Base-by-base conservation (phyloP, 1,140 invertebrate genomes). In the Solen grandis region DNA sequence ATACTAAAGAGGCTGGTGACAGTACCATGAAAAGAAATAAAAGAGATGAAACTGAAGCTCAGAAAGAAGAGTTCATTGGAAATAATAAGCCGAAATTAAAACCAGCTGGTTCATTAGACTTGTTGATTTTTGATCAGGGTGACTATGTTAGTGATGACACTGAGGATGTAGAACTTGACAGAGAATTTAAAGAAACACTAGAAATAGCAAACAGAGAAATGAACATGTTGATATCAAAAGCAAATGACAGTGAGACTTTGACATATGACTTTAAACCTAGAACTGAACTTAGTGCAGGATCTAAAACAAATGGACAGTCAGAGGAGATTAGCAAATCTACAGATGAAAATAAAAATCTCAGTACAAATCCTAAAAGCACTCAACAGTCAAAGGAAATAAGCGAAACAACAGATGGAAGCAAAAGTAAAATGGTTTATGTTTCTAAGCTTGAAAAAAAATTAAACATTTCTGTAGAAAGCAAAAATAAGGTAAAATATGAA, bases 171-270 rank as follows among this genome's bases (percentile, higher is more conserved):
- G 25, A 78, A 22, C 36, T 78, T 27, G 75, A 78, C 10, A 35
- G n/a, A 33, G 75, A 78, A 29, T 78, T 66, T 35, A 22, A 69
- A 46, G 33, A 66, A 69, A 65, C 65, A 27, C 57, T 78, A 22
- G 31, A 66, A 60, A 50, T 55, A 22, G 14, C 77, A 36, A 25
- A 41, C 38, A 29, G 50, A 69, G 46, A 78, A 25, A 68, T 50
- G n/a, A n/a, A n/a, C n/a, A n/a, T n/a, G n/a, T n/a, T n/a, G n/a
- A n/a, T n/a, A n/a, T 54, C 25, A 54, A n/a, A 8, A 54, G 25
- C 19, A 54, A 25, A n/a, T 54, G 3, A 19, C 19, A 54, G 25
- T 19, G 50, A 54, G 50, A 25, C 25, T 54, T n/a, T 25, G 4
- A n/a, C 4, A 54, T 25, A 54, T n/a, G 5, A 54, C 25, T 25